Base-by-base conservation (phyloP, 92 coral and sea anemone species). In the Epizoanthus illoricatus region DNA sequence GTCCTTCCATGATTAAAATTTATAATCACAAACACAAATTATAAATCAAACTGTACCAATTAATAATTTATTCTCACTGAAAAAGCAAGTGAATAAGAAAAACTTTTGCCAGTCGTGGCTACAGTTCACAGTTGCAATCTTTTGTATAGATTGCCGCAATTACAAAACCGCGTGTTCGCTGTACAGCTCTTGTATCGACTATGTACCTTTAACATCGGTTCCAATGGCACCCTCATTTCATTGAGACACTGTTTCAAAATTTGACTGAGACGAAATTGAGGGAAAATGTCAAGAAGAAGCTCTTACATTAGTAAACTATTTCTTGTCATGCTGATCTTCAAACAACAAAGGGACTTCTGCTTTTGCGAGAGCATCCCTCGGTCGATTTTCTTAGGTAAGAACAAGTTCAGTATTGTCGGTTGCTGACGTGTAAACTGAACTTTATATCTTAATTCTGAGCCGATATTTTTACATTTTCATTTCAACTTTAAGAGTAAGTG, bases 1-100 rank as follows among this genome's bases (percentile, higher is more conserved):
- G 2, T 7, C 2, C 56, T 52, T 52, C 10, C 56, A 9, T 52
- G 13, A 52, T 52, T 52, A 52, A 52, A 52, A 52, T 52, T 52
- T 52, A 52, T 52, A 52, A 52, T 52, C 60, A 71, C 6, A 45
- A 71, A 47, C 24, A 71, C 41, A 43, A 49, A 47, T 71, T 71
- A 43, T 0, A 71, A 45, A 71, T 21, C 76, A 71, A 47, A 47
- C 76, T 71, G 18, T 47, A 71, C 60, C 60, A 43, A 71, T 71
- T 8, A 71, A 71, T 47, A 71, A 71, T 71, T 71, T 8, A 71
- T 20, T 17, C n/a, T 47, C n/a, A 28, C 12, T 45, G 60, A 43
- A 55, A n/a, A 43, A 47, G 60, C 76, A 20, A 7, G 18, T 47
- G 59, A 47, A 19, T 71, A 17, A 20, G 8, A 43, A 47, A 17